Percentiles rank a stretch among this genome's conserved stretches.
These are phyloP conservation scores for Carollia perspicillata DNA, from an alignment of 2,113 vertebrate genomes.

Conservation along the genomic window DNA sequence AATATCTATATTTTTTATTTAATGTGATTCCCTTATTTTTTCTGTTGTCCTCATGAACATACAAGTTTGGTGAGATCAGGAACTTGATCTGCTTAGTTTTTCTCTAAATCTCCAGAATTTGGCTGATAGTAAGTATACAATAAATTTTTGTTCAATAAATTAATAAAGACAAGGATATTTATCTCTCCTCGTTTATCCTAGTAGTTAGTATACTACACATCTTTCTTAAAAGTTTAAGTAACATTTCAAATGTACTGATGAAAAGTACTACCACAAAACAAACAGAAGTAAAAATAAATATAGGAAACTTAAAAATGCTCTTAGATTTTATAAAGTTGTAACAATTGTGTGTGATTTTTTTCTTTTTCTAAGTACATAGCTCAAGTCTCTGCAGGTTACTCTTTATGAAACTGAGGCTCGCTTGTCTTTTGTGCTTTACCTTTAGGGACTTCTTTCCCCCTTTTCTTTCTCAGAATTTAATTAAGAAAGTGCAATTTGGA, in stretches of 20 bases:
- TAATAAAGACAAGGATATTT: background rate
- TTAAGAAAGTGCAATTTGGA: background rate
- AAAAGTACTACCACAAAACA: background rate
- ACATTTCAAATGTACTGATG: background rate
- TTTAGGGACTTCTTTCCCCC: background rate
- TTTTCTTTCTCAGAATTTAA: background rate
- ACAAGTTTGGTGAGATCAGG: background rate
- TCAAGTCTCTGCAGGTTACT: background rate
- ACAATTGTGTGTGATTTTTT: background rate
- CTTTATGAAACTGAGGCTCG: background rate
- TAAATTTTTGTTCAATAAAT: background rate
- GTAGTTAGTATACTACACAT: background rate
- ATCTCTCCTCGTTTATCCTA: background rate
- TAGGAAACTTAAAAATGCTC: background rate
- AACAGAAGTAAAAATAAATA: background rate
- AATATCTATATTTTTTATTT: background rate
- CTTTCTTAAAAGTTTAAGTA: background rate
- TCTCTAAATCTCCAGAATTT: background rate
- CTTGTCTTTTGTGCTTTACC: background rate
- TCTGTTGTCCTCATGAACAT: background rate
- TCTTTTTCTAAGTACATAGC: background rate
- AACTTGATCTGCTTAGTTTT: background rate
- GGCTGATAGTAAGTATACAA: background rate
- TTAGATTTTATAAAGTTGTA: background rate
- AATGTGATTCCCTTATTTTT: background rate